Percentiles rank a stretch among this genome's conserved stretches.
These are phyloP conservation scores for Panthera uncia DNA, from an alignment of 2,113 vertebrate genomes.

Conservation along the genomic window DNA sequence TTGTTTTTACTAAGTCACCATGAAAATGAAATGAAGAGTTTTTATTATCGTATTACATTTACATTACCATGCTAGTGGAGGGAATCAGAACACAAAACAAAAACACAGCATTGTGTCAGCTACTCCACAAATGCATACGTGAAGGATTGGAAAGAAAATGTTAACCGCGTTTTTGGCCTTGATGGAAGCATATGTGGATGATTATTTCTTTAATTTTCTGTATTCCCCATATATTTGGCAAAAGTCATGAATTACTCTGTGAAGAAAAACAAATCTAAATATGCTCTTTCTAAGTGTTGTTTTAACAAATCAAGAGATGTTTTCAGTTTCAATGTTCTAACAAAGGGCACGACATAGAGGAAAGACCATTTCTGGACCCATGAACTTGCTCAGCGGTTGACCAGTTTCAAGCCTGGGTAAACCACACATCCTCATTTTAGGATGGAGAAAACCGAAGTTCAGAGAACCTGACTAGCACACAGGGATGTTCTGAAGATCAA, in stretches of 20 bases:
- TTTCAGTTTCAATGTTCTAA: not conserved
- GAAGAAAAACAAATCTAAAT: not conserved
- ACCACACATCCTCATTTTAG: not conserved
- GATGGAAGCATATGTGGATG: not conserved
- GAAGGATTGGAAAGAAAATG: not conserved
- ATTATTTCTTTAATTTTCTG: not conserved
- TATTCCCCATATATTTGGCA: not conserved
- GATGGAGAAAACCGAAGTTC: not conserved
- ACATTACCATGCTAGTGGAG: not conserved
- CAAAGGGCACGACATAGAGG: rapidly evolving
- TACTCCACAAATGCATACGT: not conserved
- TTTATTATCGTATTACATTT: not conserved
- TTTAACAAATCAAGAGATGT: not conserved
- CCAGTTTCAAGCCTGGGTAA: not conserved
- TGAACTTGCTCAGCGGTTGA: not conserved
- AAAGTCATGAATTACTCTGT: not conserved
- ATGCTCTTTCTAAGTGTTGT: not conserved
- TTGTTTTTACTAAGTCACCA: not conserved
- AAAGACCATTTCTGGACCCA: rapidly evolving
- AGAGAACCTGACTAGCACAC: not conserved
- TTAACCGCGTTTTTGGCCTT: not conserved
- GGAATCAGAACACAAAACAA: not conserved
- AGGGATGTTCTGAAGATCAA: not conserved
- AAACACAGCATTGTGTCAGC: not conserved
- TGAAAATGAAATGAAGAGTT: not conserved